Conservation (phyloP, 1,140 invertebrate genomes). For the Dendrolimus punctatus region DNA sequence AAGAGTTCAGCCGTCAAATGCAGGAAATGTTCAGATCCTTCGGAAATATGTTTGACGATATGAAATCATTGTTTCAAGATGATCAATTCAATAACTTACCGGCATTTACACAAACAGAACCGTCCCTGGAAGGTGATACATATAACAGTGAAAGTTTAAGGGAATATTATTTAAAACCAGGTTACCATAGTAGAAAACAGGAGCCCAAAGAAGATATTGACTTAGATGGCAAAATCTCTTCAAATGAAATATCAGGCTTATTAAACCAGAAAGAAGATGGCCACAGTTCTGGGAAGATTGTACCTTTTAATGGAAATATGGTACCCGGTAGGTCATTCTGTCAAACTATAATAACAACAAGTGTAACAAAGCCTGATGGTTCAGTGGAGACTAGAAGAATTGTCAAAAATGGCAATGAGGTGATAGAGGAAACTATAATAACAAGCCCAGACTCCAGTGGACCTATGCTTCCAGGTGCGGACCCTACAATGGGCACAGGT, state of each 20-base stretch:
- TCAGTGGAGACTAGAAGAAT: slow-evolving; percentile 51
- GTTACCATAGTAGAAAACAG: slow-evolving; percentile 34
- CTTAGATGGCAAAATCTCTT: slow-evolving; percentile 56
- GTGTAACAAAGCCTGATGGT: slow-evolving; percentile 56
- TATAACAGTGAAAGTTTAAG: slow-evolving; percentile 39
- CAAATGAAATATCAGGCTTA: slow-evolving; percentile 53
- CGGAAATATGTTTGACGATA: slow-evolving; percentile 50
- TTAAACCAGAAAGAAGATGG: slow-evolving; percentile 41
- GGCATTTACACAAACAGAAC: slow-evolving; percentile 6
- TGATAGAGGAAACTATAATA: slow-evolving; percentile 51
- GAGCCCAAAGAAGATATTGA: slow-evolving; percentile 41
- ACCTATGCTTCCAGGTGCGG: slow-evolving; percentile 22
- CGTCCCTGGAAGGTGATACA: slow-evolving; percentile 25
- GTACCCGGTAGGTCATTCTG: slow-evolving; percentile 47
- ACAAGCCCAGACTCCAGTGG: slow-evolving; percentile 28
- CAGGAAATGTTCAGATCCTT: slow-evolving; percentile 54
- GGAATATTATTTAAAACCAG: slow-evolving; percentile 58
- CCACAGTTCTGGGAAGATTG: slow-evolving; percentile 12
- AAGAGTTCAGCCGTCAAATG: slow-evolving; percentile 46
- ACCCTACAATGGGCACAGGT: slow-evolving; percentile 18
- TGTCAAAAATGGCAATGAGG: slow-evolving; percentile 54
- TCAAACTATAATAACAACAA: slow-evolving; percentile 61
- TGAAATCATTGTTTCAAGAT: slow-evolving; percentile 45
- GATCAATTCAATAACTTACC: slow-evolving; percentile 23
- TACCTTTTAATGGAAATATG: slow-evolving; percentile 41